These are phyloP conservation scores for Babyrousa celebensis DNA, from an alignment of 2,797 vertebrate species.

Conservation along the genomic window DNA sequence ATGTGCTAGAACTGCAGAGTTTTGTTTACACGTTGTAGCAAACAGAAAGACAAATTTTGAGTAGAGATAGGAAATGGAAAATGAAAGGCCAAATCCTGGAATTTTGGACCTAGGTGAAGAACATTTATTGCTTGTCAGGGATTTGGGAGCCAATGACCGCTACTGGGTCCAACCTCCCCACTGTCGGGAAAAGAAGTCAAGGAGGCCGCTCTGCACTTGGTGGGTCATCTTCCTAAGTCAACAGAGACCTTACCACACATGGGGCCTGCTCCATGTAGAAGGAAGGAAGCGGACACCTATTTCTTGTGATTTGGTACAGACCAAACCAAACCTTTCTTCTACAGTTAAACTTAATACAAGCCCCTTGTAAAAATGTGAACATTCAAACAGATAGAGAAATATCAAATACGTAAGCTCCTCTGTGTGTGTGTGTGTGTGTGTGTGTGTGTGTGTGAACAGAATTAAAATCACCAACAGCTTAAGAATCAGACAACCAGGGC, in stretches of 20 bases:
- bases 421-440: too few species aligned
- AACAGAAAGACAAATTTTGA: constrained; percentile 57
- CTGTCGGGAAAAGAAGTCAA: constrained; percentile 67
- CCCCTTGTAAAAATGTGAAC: background rate
- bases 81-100: constrained; percentile 62
- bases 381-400: background rate
- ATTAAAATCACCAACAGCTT: constrained; percentile 10
- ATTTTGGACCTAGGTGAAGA: constrained; percentile 56
- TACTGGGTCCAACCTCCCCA: background rate
- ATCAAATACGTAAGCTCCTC: background rate
- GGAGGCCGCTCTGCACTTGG: background rate
- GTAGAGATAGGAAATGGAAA: constrained; percentile 77
- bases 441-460: background rate
- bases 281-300: background rate
- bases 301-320: constrained; percentile 23
- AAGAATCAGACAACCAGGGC: background rate
- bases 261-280: background rate
- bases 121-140: constrained; percentile 30
- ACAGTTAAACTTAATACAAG: background rate
- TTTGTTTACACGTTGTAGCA: constrained; percentile 66
- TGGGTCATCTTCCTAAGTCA: background rate
- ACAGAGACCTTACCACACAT: background rate
- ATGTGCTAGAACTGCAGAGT: background rate
- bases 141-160: background rate
- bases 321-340: background rate